These are phyloP conservation scores for Corticium candelabrum DNA, from an alignment of 37 sponge, comb jelly and placozoan species.

Conservation along the genomic window DNA sequence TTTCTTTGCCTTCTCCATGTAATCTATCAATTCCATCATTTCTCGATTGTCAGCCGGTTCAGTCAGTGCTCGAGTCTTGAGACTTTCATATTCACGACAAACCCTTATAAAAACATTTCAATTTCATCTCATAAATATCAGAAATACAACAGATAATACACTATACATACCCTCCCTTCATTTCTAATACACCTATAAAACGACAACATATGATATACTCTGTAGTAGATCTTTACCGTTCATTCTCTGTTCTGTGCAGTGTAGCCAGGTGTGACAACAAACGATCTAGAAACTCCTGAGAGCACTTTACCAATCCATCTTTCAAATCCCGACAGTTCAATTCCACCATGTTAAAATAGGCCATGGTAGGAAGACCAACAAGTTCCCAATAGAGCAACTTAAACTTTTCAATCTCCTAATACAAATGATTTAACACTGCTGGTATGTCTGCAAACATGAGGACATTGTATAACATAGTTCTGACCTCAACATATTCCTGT, in stretches of 20 bases:
- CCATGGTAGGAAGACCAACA: slow-evolving; percentile 35
- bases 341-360: slow-evolving; percentile 54
- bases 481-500: slow-evolving; percentile 54
- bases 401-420: slow-evolving; percentile 38
- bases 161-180: too few species aligned
- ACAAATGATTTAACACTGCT: too few species aligned
- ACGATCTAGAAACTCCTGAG: slow-evolving; percentile 12
- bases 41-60: slow-evolving; percentile 79
- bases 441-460: not conserved
- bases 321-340: slow-evolving; percentile 83
- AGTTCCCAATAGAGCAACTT: slow-evolving; percentile 29
- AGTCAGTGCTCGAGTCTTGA: slow-evolving; percentile 49
- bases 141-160: too few species aligned
- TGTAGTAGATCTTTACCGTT: slow-evolving; percentile 32
- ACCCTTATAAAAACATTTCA: slow-evolving; percentile 32
- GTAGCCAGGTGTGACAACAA: slow-evolving; percentile 45
- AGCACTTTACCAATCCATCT: slow-evolving; percentile 29
- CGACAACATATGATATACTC: too few species aligned
- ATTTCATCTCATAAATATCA: too few species aligned
- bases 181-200: too few species aligned
- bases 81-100: slow-evolving; percentile 62
- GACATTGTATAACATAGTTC: not conserved
- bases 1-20: slow-evolving; percentile 55
- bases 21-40: slow-evolving; percentile 77
- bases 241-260: slow-evolving; percentile 50